Evolutionary conservation across 2,888 invertebrate genomes (phyloP), one percentile per base, ranked within the genome.

Genomic region (Platerodrilus igneus): DNA sequence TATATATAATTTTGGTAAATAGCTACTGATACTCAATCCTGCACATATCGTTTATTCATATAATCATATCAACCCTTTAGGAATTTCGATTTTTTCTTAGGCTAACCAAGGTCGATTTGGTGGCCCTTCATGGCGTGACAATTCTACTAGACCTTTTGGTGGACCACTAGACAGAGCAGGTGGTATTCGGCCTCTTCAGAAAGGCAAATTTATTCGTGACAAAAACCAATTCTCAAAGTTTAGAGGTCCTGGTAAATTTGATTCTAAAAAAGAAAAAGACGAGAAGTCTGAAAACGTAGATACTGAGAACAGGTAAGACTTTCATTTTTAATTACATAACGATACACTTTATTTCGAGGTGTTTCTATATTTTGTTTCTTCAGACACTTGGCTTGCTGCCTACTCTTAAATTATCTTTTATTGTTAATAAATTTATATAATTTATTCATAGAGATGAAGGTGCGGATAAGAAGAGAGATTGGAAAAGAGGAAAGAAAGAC

Each of bases 401-500:
- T n/a, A n/a, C n/a, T n/a, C n/a, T n/a, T n/a, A n/a, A n/a, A n/a
- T n/a, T n/a, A n/a, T n/a, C n/a, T n/a, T n/a, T n/a, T n/a, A n/a
- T n/a, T n/a, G n/a, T n/a, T n/a, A n/a, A n/a, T n/a, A n/a, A n/a
- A n/a, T n/a, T n/a, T n/a, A n/a, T n/a, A n/a, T n/a, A n/a, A n/a
- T n/a, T 31, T 11, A 3, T 23, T 19, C 35, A 11, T 40, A 52
- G 51, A 31, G 55, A 52, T 26, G 53, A 51, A 35, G 47, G 44
- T n/a, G 42, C 28, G 9, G 50, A 38, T 13, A 48, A 48, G 21
- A 66, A 65, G 42, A 48, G 64, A 19, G 66, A 64, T 26, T 65
- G 64, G 64, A 64, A 64, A 45, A 62, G 62, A 41, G 64, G 63
- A 41, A 64, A 66, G 43, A 64, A 63, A 34, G 62, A 62, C 17